Conservation (phyloP, 2,888 invertebrate genomes). For the Calephelis perditalis region DNA sequence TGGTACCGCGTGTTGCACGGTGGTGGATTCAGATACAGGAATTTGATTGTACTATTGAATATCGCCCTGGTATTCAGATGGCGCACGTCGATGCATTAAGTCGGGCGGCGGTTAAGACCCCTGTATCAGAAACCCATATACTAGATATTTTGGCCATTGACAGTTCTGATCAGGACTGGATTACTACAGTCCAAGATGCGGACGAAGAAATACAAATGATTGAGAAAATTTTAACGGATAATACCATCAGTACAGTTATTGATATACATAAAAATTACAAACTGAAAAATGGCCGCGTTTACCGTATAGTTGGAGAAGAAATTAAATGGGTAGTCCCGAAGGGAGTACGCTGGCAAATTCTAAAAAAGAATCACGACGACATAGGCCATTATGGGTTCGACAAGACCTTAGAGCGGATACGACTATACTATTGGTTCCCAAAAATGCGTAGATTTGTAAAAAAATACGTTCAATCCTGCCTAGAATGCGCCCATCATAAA, state of each 20-base stretch:
- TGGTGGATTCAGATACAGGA: slow-evolving; percentile 2
- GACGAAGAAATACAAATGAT: slow-evolving; percentile 12
- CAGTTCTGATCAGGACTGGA: not conserved
- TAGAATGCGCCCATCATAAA: slow-evolving; percentile 31
- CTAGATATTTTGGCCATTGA: not conserved
- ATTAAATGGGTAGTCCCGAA: slow-evolving; percentile 31
- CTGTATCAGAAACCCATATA: not conserved
- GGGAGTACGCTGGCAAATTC: slow-evolving; percentile 30
- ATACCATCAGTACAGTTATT: slow-evolving; percentile 9
- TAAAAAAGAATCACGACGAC: slow-evolving; percentile 30
- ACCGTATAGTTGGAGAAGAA: slow-evolving; percentile 23
- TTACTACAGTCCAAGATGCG: not conserved
- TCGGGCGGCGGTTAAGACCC: not conserved
- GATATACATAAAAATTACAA: slow-evolving; percentile 29
- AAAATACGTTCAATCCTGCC: slow-evolving; percentile 29
- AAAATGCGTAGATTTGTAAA: slow-evolving; percentile 30
- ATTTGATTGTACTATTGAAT: slow-evolving; percentile 3
- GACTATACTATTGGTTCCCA: slow-evolving; percentile 31
- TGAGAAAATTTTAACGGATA: slow-evolving; percentile 21
- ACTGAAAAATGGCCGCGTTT: slow-evolving; percentile 26
- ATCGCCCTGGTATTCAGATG: not conserved
- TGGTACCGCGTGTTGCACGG: not conserved
- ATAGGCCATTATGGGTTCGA: slow-evolving; percentile 26
- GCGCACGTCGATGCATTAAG: not conserved
- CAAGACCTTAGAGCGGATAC: slow-evolving; percentile 29